phyloP scores from a whole-genome alignment of 2,797 vertebrate species.

The Buceros bicornis region DNA sequence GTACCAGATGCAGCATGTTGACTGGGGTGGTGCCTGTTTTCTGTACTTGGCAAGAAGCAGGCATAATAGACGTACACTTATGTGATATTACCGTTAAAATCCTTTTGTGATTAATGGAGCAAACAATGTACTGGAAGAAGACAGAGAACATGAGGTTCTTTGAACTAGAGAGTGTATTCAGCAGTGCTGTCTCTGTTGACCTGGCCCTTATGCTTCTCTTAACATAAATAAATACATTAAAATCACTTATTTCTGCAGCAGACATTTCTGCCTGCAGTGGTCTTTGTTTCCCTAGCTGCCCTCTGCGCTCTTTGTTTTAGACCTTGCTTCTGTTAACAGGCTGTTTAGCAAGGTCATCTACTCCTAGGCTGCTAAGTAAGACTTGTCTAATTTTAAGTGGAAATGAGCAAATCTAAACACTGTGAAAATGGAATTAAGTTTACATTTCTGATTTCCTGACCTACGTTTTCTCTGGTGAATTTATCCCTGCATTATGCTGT shows the following conservation, averaged over 20 bases:
- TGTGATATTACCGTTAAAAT: not conserved
- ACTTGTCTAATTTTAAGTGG: not conserved
- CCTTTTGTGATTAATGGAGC: slow-evolving; percentile 60
- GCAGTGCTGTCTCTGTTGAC: slow-evolving; percentile 43
- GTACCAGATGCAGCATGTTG: not conserved
- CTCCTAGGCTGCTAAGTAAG: not conserved
- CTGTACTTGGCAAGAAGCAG: not conserved
- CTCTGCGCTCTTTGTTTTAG: slow-evolving; percentile 53
- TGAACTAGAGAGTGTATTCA: slow-evolving; percentile 20
- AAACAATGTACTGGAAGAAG: slow-evolving; percentile 8
- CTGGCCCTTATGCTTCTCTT: slow-evolving; percentile 61
- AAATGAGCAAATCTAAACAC: not conserved
- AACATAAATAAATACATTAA: slow-evolving; percentile 67
- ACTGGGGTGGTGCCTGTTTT: not conserved
- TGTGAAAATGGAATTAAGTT: not conserved
- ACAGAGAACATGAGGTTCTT: not conserved
- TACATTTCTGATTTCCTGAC: not conserved
- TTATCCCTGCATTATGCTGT: not conserved
- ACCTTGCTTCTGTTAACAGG: slow-evolving; percentile 9
- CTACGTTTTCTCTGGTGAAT: not conserved
- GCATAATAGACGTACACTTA: not conserved
- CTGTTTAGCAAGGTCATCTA: not conserved
- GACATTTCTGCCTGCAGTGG: not conserved
- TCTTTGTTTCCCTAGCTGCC: slow-evolving; percentile 45
- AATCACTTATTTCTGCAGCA: slow-evolving; percentile 26